A percentile compares a stretch with the other conserved stretches of the same genome.
Evolutionary conservation across 1,140 invertebrate genomes (phyloP).

Genomic region (Habropoda laboriosa): DNA sequence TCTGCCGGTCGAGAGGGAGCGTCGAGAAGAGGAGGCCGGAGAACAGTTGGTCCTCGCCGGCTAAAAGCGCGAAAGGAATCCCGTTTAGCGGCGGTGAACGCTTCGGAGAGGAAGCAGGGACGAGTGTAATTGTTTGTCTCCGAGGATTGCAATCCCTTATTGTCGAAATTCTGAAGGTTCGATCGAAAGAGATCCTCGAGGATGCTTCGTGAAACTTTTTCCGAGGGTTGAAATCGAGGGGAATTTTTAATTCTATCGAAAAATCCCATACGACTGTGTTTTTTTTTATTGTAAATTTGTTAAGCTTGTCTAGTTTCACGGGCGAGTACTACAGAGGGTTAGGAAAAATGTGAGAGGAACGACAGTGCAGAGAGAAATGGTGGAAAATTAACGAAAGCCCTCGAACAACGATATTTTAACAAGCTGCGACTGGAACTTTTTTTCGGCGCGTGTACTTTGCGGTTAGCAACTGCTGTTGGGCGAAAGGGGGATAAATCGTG

Average conservation of each 20-base stretch:
- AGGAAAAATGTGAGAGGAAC: background rate
- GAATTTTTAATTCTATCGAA: too few relatives aligned
- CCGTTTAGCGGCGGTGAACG: background rate
- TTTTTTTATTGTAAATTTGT: background rate
- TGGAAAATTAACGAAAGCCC: conserved; percentile 53
- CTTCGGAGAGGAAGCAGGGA: background rate
- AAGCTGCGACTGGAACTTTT: conserved; percentile 29
- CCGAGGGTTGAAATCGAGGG: background rate
- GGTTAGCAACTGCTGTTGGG: background rate
- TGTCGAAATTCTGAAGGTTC: background rate
- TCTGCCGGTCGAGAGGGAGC: background rate
- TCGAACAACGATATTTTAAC: conserved; percentile 39
- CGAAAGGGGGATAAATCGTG: conserved; percentile 31
- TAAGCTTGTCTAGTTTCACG: background rate
- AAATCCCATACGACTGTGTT: too few relatives aligned
- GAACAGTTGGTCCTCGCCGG: background rate
- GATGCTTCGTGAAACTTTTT: background rate
- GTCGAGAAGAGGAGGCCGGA: too few relatives aligned
- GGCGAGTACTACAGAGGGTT: background rate
- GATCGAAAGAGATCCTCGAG: background rate
- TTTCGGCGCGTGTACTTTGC: conserved; percentile 38
- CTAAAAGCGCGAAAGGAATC: background rate
- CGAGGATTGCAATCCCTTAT: background rate
- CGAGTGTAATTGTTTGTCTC: conserved; percentile 1
- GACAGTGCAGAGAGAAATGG: conserved; percentile 6